phyloP scores from a whole-genome alignment of 2,113 vertebrate species.

The Arizona elegans region DNA sequence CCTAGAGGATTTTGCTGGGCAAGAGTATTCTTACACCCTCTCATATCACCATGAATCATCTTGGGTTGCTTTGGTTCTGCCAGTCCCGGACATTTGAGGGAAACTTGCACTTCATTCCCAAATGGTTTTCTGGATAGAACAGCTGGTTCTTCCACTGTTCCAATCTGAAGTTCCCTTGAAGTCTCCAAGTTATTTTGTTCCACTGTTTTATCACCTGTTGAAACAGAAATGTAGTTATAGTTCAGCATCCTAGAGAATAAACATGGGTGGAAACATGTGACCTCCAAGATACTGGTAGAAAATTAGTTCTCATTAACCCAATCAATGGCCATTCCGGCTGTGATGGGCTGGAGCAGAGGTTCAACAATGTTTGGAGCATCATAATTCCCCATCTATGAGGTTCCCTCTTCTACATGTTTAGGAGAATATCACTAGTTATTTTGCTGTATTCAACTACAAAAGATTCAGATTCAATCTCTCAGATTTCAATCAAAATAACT shows the following conservation, averaged over 20 bases:
- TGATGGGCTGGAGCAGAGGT: not conserved
- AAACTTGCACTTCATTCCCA: not conserved
- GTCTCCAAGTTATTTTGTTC: not conserved
- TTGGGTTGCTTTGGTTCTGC: not conserved
- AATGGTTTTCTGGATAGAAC: not conserved
- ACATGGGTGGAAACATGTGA: not conserved
- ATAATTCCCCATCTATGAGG: not conserved
- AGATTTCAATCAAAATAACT: too few relatives aligned
- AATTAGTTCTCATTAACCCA: not conserved
- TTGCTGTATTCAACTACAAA: not conserved
- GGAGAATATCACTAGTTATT: not conserved
- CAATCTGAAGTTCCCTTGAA: not conserved
- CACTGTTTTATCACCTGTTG: not conserved
- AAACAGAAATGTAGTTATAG: not conserved
- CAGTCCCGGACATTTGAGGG: not conserved
- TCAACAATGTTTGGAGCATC: not conserved
- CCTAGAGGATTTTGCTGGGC: slow-evolving; percentile 3
- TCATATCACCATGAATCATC: not conserved
- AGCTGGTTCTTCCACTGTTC: not conserved
- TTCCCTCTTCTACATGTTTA: not conserved
- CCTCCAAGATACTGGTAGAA: not conserved
- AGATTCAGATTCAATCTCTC: not conserved
- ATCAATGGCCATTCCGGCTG: not conserved
- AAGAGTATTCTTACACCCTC: not conserved
- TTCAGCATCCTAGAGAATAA: not conserved